A percentile compares a stretch with the other conserved stretches of the same genome.
Conservation (phyloP, 2,113 vertebrate species). For the Felis chaus region DNA sequence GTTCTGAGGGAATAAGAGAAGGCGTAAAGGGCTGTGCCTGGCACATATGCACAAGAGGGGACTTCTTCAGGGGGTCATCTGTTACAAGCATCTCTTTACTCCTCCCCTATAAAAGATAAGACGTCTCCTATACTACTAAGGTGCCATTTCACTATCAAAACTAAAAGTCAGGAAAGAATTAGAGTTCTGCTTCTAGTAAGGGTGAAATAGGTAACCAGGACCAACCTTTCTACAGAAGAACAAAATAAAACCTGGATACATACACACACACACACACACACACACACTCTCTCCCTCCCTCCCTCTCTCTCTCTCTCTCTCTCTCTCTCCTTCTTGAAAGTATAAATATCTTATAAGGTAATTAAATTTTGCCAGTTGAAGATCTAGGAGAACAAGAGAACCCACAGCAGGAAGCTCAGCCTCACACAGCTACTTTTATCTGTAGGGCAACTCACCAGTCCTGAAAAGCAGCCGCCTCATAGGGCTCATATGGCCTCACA, state of each 20-base stretch:
- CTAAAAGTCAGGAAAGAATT: slow-evolving; percentile 27
- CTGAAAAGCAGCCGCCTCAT: background rate
- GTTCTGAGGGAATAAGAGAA: background rate
- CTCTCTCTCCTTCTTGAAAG: background rate
- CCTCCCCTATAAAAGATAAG: background rate
- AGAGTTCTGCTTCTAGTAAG: background rate
- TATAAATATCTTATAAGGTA: slow-evolving; percentile 8
- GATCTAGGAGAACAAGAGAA: background rate
- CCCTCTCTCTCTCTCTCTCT: too few species aligned
- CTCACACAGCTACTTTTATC: background rate
- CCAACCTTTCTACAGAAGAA: background rate
- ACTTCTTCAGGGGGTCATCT: background rate
- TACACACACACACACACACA: background rate
- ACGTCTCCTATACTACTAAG: background rate
- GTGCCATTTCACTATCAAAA: background rate
- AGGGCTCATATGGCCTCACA: background rate
- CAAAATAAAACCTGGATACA: background rate
- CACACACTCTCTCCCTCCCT: too few species aligned
- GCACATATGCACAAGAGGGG: background rate
- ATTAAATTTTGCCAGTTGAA: slow-evolving; percentile 32
- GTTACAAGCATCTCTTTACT: slow-evolving; percentile 3
- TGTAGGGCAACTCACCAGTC: background rate
- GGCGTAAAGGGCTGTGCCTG: background rate
- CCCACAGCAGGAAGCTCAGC: background rate
- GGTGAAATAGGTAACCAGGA: background rate